Base-by-base conservation (phyloP, 2,888 invertebrate species). In the Onthophagus sagittarius region DNA sequence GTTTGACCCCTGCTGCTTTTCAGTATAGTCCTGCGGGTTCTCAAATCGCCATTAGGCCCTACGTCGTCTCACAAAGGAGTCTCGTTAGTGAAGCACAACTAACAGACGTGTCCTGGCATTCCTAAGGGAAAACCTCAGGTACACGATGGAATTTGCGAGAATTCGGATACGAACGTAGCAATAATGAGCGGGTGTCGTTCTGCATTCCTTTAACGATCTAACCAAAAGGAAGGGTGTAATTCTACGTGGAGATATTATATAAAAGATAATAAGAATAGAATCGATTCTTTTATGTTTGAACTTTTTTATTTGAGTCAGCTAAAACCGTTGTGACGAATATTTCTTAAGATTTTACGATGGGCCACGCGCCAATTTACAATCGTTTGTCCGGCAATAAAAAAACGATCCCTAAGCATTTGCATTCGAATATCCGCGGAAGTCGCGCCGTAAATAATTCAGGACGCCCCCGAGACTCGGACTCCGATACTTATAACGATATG, bases 381-480 rank as follows among this genome's bases (percentile, higher is more conserved):
- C 67, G 67, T 32, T 67, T 67, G 9, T 32, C 67, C 31, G 32
- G n/a, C 23, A 23, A 67, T 67, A 67, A 67, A 67, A 67, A 67
- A 6, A n/a, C 67, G 67, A 67, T 67, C 31, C 67, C 3, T n/a
- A 15, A 9, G 4, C 67, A 82, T 84, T 83, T 83, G 79, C 81
- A 82, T 82, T 78, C 77, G 79, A 82, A 84, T 84, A 80, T 82
- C 79, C 76, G 74, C 80, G 83, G 82, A 83, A 83, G 79, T 80
- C 67, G 81, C 82, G 84, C 83, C 83, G 84, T 84, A 84, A 84
- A 84, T 84, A 84, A 84, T 84, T 84, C 84, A 84, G 75, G 69
- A 71, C 62, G 67, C 71, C 84, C 83, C 81, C 83, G 80, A 23
- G 23, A 23, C 23, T 23, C 23, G 3, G 23, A 23, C 23, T 23